Percentiles rank a stretch among this genome's conserved stretches.
Evolutionary conservation across 2,888 invertebrate genomes (phyloP).

Genomic region (Anoncus sp.): DNA sequence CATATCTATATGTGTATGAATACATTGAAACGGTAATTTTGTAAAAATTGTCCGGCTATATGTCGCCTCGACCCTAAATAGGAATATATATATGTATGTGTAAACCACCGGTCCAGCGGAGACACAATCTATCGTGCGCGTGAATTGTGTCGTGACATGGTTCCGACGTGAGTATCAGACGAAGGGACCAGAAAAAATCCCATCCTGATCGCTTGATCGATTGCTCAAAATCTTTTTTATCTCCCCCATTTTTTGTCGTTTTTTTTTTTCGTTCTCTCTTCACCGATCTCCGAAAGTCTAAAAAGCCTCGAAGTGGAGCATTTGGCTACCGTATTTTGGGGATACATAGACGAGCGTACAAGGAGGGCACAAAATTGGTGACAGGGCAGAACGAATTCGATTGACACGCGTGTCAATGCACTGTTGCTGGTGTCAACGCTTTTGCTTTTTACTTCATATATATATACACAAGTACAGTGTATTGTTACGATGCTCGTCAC

Average conservation of each 20-base stretch:
- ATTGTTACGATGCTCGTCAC: slow-evolving; percentile 25
- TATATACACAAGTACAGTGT: slow-evolving; percentile 9
- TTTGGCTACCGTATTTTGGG: slow-evolving; percentile 39
- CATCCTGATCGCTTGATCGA: slow-evolving; percentile 48
- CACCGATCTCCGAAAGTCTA: slow-evolving; percentile 29
- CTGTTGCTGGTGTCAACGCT: slow-evolving; percentile 60
- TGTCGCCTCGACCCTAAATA: not conserved
- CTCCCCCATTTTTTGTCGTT: not conserved
- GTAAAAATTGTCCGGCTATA: slow-evolving; percentile 23
- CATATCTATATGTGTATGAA: slow-evolving; percentile 35
- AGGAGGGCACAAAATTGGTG: slow-evolving; percentile 12
- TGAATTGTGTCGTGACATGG: slow-evolving; percentile 45
- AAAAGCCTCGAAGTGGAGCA: slow-evolving; percentile 48
- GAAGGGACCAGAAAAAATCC: not conserved
- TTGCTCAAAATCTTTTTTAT: slow-evolving; percentile 34
- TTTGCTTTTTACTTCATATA: slow-evolving; percentile 19
- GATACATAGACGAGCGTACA: slow-evolving; percentile 5
- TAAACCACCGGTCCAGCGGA: not conserved
- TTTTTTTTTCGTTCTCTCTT: slow-evolving; percentile 9
- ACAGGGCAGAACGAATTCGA: slow-evolving; percentile 60
- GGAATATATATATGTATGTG: not conserved
- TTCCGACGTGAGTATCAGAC: slow-evolving; percentile 13
- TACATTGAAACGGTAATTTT: slow-evolving; percentile 41
- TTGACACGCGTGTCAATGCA: slow-evolving; percentile 68
- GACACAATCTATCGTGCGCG: slow-evolving; percentile 19